Evolutionary conservation across 2,113 vertebrate species (phyloP).

Genomic region (Platysternon megacephalum): DNA sequence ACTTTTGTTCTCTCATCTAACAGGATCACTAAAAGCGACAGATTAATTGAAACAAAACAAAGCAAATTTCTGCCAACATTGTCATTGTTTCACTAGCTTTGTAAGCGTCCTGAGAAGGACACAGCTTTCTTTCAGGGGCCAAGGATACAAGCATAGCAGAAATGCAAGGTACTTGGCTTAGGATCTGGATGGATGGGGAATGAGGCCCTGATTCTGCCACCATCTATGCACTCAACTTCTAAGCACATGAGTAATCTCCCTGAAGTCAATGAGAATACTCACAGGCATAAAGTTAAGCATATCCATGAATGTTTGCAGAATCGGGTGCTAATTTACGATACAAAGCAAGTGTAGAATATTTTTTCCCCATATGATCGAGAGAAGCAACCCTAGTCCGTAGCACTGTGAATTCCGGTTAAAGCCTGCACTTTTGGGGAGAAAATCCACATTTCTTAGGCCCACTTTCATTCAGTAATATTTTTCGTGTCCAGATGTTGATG

Average conservation of each 20-base stretch:
- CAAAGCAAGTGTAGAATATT: not conserved
- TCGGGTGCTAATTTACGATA: not conserved
- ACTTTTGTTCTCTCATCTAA: not conserved
- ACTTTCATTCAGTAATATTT: not conserved
- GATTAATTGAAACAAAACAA: not conserved
- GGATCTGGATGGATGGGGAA: not conserved
- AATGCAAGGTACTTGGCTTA: not conserved
- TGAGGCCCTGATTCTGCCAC: not conserved
- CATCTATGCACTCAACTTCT: not conserved
- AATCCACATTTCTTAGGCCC: not conserved
- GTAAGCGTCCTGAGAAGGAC: not conserved
- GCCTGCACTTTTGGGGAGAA: not conserved
- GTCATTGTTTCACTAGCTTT: not conserved
- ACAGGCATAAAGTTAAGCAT: not conserved
- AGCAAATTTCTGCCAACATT: not conserved
- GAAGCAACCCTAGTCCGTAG: not conserved
- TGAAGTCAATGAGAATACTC: not conserved
- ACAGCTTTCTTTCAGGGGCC: not conserved
- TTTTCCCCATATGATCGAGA: not conserved
- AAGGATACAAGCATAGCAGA: not conserved
- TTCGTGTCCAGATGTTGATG: not conserved
- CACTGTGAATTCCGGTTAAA: not conserved
- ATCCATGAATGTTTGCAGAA: not conserved
- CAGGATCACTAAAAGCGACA: not conserved
- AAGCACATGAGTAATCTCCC: not conserved